Conservation (phyloP, 30 jellyfish, hydroid and myxozoan genomes). For the Aurelia aurita region DNA sequence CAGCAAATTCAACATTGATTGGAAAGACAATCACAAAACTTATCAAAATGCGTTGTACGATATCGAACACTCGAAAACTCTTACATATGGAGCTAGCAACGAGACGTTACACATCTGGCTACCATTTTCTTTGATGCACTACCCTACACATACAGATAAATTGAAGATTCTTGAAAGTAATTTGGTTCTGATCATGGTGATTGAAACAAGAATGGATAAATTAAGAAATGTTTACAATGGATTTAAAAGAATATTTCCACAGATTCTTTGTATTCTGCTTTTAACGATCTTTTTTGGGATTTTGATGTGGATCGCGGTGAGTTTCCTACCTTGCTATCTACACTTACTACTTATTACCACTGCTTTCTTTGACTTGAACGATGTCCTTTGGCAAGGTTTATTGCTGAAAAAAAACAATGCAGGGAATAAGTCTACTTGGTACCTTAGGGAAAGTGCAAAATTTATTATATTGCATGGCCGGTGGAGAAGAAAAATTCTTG, state of each 20-base stretch:
- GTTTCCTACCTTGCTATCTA: neutral
- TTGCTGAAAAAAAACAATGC: too few relatives aligned
- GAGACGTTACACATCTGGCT: slow-evolving; percentile 29
- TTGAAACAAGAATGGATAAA: slow-evolving; percentile 24
- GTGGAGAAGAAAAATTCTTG: too few relatives aligned
- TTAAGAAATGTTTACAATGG: slow-evolving; percentile 24
- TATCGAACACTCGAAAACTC: neutral
- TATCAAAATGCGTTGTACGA: slow-evolving; percentile 16
- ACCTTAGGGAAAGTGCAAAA: too few relatives aligned
- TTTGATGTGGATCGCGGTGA: slow-evolving; percentile 79
- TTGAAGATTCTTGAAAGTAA: slow-evolving; percentile 18
- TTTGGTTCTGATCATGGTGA: slow-evolving; percentile 17
- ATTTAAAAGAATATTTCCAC: slow-evolving; percentile 59
- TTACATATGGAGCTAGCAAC: neutral
- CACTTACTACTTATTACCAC: neutral
- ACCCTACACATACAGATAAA: slow-evolving; percentile 7
- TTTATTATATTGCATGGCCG: too few relatives aligned
- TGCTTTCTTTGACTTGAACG: too few relatives aligned
- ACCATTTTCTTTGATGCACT: slow-evolving; percentile 44
- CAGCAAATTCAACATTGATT: neutral
- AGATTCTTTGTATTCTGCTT: slow-evolving; percentile 59
- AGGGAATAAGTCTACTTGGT: too few relatives aligned
- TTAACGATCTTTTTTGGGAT: slow-evolving; percentile 70
- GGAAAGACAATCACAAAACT: slow-evolving; percentile 2
- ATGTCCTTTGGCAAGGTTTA: too few relatives aligned